These are phyloP conservation scores for Paradoxurus hermaphroditus DNA, from an alignment of 2,113 vertebrate genomes.

Conservation along the genomic window DNA sequence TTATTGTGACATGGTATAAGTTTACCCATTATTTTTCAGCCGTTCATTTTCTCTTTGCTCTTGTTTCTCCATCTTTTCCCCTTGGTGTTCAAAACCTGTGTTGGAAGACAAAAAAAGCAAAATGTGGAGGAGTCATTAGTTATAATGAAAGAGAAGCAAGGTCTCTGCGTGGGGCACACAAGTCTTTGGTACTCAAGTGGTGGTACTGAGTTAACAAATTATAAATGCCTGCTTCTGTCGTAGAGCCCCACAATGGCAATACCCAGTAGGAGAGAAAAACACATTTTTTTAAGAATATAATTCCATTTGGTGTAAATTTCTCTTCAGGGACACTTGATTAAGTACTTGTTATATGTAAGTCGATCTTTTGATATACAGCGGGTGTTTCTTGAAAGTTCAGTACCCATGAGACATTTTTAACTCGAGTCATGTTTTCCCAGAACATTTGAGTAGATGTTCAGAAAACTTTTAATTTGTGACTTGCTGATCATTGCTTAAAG, in stretches of 20 bases:
- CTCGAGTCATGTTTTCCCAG: not conserved
- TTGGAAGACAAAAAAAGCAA: not conserved
- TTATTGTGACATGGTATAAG: slow-evolving; percentile 28
- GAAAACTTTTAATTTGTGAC: slow-evolving; percentile 24
- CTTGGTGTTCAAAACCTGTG: slow-evolving; percentile 42
- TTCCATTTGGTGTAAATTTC: slow-evolving; percentile 11
- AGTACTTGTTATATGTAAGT: slow-evolving; percentile 17
- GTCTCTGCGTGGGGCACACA: slow-evolving; percentile 19
- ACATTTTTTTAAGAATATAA: slow-evolving; percentile 13
- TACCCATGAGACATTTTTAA: slow-evolving; percentile 5
- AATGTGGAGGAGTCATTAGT: slow-evolving; percentile 11
- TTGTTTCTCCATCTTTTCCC: not conserved
- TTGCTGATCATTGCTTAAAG: not conserved
- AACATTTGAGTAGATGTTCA: not conserved
- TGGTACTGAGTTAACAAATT: slow-evolving; percentile 8
- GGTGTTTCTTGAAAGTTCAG: slow-evolving; percentile 33
- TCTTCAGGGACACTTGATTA: not conserved
- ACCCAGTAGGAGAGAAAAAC: slow-evolving; percentile 49
- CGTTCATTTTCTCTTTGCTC: slow-evolving; percentile 6
- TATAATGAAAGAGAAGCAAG: not conserved
- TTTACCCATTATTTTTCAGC: slow-evolving; percentile 35
- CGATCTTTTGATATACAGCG: slow-evolving; percentile 20
- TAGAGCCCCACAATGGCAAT: not conserved
- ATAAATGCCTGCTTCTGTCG: slow-evolving; percentile 29
- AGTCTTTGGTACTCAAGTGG: not conserved